These are phyloP conservation scores for Crotalus horridus DNA, from an alignment of 2,113 vertebrate species.

Conservation along the genomic window DNA sequence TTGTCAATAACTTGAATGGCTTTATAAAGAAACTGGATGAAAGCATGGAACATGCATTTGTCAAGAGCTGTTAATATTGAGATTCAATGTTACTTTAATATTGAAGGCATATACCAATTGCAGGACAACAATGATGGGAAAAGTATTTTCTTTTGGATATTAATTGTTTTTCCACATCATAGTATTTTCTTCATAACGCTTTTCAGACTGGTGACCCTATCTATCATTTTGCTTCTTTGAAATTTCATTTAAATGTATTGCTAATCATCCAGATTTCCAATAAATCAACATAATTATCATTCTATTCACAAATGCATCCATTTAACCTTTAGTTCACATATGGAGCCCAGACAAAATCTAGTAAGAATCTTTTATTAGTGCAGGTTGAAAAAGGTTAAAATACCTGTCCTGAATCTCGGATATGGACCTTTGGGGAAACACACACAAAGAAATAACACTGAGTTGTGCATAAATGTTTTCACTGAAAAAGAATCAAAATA, in stretches of 20 bases:
- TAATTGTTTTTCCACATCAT: neutral
- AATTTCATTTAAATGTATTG: neutral
- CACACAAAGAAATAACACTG: neutral
- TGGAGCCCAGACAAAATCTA: neutral
- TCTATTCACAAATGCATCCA: neutral
- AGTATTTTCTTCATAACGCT: neutral
- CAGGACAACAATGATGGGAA: neutral
- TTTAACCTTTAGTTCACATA: neutral
- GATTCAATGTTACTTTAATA: neutral
- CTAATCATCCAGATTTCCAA: neutral
- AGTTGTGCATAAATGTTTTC: neutral
- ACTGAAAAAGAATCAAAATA: neutral
- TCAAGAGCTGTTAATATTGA: neutral
- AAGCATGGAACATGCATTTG: neutral
- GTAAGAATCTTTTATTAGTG: neutral
- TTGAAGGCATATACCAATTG: neutral
- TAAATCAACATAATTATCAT: neutral
- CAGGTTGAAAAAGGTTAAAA: neutral
- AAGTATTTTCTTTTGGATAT: neutral
- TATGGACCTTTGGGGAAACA: neutral
- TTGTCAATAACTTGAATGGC: neutral
- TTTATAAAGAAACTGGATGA: neutral
- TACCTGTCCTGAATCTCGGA: neutral
- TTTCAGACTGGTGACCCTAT: neutral
- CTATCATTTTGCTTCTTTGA: neutral